phyloP scores from a whole-genome alignment of 2,888 invertebrate genomes.

The Oscheius sp. region DNA sequence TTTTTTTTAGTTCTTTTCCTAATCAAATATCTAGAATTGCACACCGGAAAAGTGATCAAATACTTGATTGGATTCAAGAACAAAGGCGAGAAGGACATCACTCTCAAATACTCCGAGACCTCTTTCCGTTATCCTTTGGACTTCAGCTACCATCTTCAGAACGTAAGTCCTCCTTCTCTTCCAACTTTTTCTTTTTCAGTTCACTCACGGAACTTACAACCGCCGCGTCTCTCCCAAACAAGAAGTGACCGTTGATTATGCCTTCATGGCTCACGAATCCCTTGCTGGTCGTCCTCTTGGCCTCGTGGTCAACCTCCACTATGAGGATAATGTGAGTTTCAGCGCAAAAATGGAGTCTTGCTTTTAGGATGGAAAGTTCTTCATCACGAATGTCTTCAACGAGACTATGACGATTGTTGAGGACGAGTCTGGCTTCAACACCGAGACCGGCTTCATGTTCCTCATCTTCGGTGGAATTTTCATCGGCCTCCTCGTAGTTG shows the following conservation, averaged over 20 bases:
- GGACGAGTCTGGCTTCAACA: constrained; percentile 93
- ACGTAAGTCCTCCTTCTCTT: constrained; percentile 73
- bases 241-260: constrained; percentile 93
- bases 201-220: constrained; percentile 87
- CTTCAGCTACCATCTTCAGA: constrained; percentile 96
- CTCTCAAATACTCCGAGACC: constrained; percentile 91
- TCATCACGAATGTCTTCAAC: constrained; percentile 92
- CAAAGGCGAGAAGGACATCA: constrained; percentile 88
- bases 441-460: constrained; percentile 98
- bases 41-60: constrained; percentile 90
- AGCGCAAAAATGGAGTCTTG: neutral
- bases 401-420: constrained; percentile 95
- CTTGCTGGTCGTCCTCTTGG: constrained; percentile 96
- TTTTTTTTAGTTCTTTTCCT: neutral
- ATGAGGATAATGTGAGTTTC: constrained; percentile 61
- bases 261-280: constrained; percentile 92
- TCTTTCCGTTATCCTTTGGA: constrained; percentile 99
- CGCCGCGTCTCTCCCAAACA: constrained; percentile 87
- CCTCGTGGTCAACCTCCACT: constrained; percentile 78
- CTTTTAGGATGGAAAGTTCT: constrained; percentile 76
- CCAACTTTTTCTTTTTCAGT: constrained; percentile 73
- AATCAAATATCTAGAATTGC: constrained; percentile 78
- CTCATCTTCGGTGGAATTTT: constrained; percentile 89
- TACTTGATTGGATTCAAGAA: constrained; percentile 95
- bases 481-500: constrained; percentile 81